These are phyloP conservation scores for Anser cygnoides DNA, from an alignment of 2,113 vertebrate genomes.

Conservation along the genomic window DNA sequence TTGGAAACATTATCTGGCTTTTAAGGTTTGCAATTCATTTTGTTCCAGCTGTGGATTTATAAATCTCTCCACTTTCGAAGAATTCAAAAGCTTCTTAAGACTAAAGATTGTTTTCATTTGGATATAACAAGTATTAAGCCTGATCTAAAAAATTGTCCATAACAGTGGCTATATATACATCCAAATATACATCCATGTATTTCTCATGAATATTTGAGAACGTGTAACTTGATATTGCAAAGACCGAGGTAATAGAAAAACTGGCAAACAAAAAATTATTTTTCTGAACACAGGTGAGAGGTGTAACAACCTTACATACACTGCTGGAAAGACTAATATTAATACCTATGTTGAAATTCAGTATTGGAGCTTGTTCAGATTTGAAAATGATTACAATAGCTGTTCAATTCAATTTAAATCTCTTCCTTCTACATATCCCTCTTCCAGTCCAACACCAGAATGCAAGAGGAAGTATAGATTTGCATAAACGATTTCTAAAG, in stretches of 20 bases:
- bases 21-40: background rate
- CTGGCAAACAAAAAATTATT: background rate
- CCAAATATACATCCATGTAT: accelerated
- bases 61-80: constrained; percentile 11
- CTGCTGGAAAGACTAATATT: background rate
- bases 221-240: background rate
- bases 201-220: background rate
- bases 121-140: background rate
- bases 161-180: background rate
- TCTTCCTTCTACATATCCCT: background rate
- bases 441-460: background rate
- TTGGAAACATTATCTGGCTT: constrained; percentile 47
- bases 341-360: background rate
- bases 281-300: background rate
- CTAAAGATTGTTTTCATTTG: background rate
- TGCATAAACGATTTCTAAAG: background rate
- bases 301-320: background rate
- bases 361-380: background rate
- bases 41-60: background rate
- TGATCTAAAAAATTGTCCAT: background rate
- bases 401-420: background rate
- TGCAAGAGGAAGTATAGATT: background rate
- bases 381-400: background rate
- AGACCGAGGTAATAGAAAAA: background rate
- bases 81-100: constrained; percentile 1